Evolutionary conservation across 2,113 vertebrate genomes (phyloP).

Genomic region (Chionodraco myersi): DNA sequence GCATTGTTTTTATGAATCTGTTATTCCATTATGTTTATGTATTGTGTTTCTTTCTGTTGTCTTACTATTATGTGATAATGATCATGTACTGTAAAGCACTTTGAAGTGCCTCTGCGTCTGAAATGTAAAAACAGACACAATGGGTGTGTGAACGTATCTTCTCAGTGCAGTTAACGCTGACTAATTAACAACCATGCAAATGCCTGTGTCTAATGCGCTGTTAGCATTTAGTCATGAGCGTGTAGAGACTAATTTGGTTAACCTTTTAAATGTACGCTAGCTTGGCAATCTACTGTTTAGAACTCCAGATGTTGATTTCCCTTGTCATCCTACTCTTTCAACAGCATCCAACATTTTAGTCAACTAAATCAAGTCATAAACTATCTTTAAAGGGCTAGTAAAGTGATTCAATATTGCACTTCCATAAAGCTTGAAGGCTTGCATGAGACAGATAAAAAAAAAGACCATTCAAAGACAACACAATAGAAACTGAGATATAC

Average conservation of each 20-base stretch:
- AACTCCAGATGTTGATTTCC: conserved; percentile 4
- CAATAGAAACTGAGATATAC: too few species aligned
- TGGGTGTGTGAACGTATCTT: neutral
- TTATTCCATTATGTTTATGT: too few species aligned
- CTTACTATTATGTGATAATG: too few species aligned
- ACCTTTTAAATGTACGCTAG: neutral
- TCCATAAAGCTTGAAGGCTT: neutral
- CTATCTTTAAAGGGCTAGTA: neutral
- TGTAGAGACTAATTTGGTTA: neutral
- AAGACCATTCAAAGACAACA: too few species aligned
- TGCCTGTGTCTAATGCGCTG: neutral
- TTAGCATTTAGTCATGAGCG: neutral
- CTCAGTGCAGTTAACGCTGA: neutral
- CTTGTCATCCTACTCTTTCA: neutral
- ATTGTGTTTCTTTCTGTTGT: too few species aligned
- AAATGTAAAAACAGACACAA: neutral
- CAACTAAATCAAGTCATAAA: neutral
- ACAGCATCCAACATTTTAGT: neutral
- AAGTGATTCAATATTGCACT: neutral
- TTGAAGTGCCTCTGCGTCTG: too few species aligned
- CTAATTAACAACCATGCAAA: conserved; percentile 11
- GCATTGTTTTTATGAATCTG: too few species aligned
- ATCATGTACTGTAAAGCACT: too few species aligned
- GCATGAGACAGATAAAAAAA: neutral
- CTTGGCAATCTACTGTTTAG: neutral